Evolutionary conservation across 2,113 vertebrate genomes (phyloP).

Genomic region (Brachionichthys hirsutus): DNA sequence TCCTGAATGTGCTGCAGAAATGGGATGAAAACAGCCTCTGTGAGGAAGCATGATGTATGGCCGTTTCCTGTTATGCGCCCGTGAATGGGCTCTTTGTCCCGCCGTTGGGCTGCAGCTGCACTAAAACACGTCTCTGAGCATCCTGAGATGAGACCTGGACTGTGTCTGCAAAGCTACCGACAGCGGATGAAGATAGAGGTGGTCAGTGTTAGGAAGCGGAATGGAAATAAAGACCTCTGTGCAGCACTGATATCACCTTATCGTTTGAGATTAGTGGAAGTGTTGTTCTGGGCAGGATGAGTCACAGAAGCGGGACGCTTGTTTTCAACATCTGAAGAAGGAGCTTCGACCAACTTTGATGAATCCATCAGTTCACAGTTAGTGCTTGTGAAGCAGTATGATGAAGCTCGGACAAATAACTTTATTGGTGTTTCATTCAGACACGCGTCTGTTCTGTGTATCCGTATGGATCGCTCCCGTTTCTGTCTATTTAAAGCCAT

Average conservation of each 20-base stretch:
- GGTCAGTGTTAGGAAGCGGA: conserved; percentile 23
- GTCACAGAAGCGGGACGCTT: neutral
- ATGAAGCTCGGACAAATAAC: too few species aligned
- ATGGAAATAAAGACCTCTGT: conserved; percentile 45
- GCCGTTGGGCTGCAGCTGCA: neutral
- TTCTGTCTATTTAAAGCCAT: too few species aligned
- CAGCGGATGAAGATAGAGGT: conserved; percentile 42
- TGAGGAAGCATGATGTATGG: conserved; percentile 26
- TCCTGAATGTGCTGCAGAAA: neutral
- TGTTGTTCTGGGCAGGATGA: conserved; percentile 7
- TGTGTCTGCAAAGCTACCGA: conserved; percentile 29
- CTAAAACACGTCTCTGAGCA: conserved; percentile 22
- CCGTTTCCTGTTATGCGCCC: conserved; percentile 42
- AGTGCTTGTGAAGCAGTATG: too few species aligned
- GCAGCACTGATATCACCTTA: conserved; percentile 20
- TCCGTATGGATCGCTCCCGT: too few species aligned
- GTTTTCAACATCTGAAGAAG: neutral
- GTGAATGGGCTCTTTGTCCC: conserved; percentile 50
- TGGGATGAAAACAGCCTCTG: conserved; percentile 19
- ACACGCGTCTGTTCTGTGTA: too few species aligned
- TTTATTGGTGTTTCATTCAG: too few species aligned
- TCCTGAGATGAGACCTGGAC: conserved; percentile 32
- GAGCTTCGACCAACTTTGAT: neutral
- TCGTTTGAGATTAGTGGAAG: conserved; percentile 31
- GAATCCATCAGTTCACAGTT: too few species aligned